phyloP scores from a whole-genome alignment of 1,140 invertebrate species.

The Saccostrea glomerata region DNA sequence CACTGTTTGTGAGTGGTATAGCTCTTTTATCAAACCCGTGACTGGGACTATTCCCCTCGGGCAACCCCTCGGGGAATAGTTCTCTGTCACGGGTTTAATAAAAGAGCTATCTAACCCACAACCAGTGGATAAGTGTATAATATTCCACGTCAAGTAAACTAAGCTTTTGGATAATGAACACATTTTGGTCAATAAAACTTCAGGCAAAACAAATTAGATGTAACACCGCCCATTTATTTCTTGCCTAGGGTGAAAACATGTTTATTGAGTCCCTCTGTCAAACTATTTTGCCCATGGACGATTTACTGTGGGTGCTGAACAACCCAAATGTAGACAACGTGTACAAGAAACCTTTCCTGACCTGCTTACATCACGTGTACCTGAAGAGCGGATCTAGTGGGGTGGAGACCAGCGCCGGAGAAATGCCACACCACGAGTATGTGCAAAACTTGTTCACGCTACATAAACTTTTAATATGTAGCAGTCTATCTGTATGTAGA shows the following conservation, averaged over 20 bases:
- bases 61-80: no score
- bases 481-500: not conserved
- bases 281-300: constrained; percentile 78
- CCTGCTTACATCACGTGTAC: constrained; percentile 78
- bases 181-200: not conserved
- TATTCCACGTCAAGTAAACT: no score
- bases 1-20: no score
- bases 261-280: constrained; percentile 79
- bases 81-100: no score
- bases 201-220: not conserved
- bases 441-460: constrained; percentile 17
- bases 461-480: not conserved
- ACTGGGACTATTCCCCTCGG: no score
- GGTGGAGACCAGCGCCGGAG: constrained; percentile 76
- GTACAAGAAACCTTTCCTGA: constrained; percentile 77
- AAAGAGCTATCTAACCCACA: no score
- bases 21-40: no score
- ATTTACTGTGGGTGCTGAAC: constrained; percentile 76
- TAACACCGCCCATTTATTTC: not conserved
- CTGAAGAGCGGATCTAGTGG: constrained; percentile 75
- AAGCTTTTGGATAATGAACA: not conserved
- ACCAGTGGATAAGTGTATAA: no score
- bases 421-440: constrained; percentile 78
- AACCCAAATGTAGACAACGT: constrained; percentile 75
- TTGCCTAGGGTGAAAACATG: constrained; percentile 77